Conservation (phyloP, 2,113 vertebrate species). For the Copsychus sechellarum region DNA sequence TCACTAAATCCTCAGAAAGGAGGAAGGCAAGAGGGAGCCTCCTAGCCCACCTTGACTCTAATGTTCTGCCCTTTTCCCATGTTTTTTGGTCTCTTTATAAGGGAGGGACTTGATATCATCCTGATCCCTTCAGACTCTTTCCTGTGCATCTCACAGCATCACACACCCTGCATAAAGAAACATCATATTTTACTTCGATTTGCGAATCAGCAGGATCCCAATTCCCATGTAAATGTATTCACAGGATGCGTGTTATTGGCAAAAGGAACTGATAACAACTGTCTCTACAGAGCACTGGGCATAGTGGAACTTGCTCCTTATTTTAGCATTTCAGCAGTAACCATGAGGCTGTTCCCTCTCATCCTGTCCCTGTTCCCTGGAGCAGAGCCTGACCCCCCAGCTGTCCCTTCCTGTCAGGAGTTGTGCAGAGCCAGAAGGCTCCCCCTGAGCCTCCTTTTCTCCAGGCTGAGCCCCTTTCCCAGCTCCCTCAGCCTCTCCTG, state of each 20-base stretch:
- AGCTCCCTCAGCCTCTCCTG: background rate
- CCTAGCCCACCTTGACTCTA: background rate
- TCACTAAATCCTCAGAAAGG: background rate
- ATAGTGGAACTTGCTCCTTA: background rate
- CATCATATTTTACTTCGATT: background rate
- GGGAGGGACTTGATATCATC: background rate
- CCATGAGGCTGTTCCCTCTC: fast-evolving
- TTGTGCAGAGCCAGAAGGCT: background rate
- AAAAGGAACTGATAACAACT: background rate
- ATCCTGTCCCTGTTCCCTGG: background rate
- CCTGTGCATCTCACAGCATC: background rate
- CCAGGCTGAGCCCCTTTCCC: background rate
- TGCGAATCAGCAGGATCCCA: background rate
- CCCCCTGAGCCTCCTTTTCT: background rate
- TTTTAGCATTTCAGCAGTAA: background rate
- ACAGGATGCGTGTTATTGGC: background rate
- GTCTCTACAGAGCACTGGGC: background rate
- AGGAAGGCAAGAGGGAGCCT: background rate
- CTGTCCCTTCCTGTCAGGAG: background rate
- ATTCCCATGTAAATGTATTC: background rate
- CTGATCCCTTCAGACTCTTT: background rate
- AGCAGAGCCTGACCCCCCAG: fast-evolving
- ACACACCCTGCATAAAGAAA: background rate
- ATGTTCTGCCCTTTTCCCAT: background rate
- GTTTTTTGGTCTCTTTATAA: background rate